Percentiles rank a stretch among this genome's conserved stretches.
These are phyloP conservation scores for Saccostrea cuccullata DNA, from an alignment of 1,140 invertebrate genomes.

Conservation along the genomic window DNA sequence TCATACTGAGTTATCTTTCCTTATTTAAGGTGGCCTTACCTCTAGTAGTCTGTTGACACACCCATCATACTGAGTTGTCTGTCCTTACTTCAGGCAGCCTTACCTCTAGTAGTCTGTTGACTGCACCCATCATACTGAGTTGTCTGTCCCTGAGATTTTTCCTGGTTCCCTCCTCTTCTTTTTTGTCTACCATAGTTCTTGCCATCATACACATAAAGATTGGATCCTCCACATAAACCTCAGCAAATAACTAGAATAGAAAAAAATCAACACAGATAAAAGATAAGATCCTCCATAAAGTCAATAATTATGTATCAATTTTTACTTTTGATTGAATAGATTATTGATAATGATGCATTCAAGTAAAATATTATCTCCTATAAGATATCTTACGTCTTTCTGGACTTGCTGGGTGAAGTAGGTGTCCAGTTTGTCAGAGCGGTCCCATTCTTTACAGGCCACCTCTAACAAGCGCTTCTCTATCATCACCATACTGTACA, in stretches of 20 bases:
- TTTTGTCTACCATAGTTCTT: constrained; percentile 60
- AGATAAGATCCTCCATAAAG: no score
- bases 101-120: constrained; percentile 73
- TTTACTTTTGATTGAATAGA: no score
- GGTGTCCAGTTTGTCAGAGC: constrained; percentile 67
- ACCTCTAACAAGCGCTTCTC: constrained; percentile 75
- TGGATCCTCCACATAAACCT: constrained; percentile 75
- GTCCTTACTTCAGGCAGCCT: background rate
- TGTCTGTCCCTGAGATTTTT: constrained; percentile 72
- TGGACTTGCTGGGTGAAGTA: constrained; percentile 74
- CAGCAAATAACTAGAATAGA: constrained; percentile 67
- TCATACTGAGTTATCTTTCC: background rate
- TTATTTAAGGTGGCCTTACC: constrained; percentile 24
- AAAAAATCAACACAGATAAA: no score
- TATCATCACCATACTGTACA: constrained; percentile 68
- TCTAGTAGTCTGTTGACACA: no score
- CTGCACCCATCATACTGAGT: constrained; percentile 62
- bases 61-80: no score
- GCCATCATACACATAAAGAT: constrained; percentile 74
- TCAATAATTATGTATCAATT: no score
- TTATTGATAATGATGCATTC: no score
- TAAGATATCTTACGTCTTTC: constrained; percentile 71
- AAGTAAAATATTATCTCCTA: no score
- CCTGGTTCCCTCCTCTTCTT: constrained; percentile 63
- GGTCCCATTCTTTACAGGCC: constrained; percentile 72